These are phyloP conservation scores for Cyclophora albipunctata DNA, from an alignment of 2,888 invertebrate genomes.

Conservation along the genomic window DNA sequence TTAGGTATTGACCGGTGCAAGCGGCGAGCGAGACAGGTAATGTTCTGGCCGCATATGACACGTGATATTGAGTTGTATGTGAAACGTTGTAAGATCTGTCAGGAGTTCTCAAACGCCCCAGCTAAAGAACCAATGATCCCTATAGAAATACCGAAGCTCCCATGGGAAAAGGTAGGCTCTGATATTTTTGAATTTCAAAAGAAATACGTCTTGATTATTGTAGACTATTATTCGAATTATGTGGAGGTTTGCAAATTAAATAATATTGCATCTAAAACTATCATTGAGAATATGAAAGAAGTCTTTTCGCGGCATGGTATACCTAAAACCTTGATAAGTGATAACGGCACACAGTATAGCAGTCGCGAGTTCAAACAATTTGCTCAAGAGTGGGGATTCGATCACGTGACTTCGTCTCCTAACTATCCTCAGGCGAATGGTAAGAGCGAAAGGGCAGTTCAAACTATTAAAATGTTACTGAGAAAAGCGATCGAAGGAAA, in stretches of 20 bases:
- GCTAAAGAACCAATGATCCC: conserved; percentile 14
- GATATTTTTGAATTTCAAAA: conserved; percentile 16
- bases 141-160: conserved; percentile 7
- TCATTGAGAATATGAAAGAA: conserved; percentile 7
- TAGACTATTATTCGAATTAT: conserved; percentile 17
- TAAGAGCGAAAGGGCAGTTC: not conserved
- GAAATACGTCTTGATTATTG: conserved; percentile 10
- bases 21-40: conserved; percentile 22
- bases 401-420: not conserved
- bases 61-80: conserved; percentile 19
- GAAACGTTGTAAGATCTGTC: conserved; percentile 15
- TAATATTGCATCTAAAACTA: not conserved
- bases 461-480: not conserved
- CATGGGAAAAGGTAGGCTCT: conserved; percentile 13
- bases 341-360: conserved; percentile 10
- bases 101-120: conserved; percentile 9
- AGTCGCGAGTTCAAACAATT: conserved; percentile 3
- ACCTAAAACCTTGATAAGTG: conserved; percentile 7
- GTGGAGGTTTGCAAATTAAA: conserved; percentile 8
- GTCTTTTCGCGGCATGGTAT: conserved; percentile 12
- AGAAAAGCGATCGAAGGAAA: not conserved
- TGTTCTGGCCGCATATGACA: conserved; percentile 26
- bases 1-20: conserved; percentile 25
- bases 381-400: not conserved
- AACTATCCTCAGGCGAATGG: not conserved